Conservation (phyloP, 2,113 vertebrate species). For the Pteruthius melanotis region DNA sequence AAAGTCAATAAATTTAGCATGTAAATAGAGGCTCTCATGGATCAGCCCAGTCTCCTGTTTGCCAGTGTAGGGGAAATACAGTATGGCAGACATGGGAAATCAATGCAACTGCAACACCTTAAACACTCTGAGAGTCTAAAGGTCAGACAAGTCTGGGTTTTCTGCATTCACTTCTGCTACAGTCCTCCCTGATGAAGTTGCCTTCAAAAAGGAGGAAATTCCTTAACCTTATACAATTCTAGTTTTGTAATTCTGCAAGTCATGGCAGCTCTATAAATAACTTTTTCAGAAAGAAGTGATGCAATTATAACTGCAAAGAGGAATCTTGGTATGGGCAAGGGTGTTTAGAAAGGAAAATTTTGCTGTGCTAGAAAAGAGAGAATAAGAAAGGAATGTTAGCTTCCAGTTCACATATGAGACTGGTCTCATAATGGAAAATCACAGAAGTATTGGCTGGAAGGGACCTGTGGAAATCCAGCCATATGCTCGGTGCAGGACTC, state of each 20-base stretch:
- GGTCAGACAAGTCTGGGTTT: background rate
- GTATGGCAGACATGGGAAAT: slow-evolving; percentile 29
- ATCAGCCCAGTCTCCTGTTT: slow-evolving; percentile 22
- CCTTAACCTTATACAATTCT: background rate
- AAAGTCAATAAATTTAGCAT: slow-evolving; percentile 41
- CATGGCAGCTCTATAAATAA: background rate
- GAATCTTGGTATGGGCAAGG: background rate
- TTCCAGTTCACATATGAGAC: background rate
- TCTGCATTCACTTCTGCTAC: background rate
- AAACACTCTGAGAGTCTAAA: slow-evolving; percentile 6
- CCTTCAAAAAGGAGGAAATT: background rate
- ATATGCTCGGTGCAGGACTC: background rate
- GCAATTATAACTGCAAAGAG: background rate
- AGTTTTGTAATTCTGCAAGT: background rate
- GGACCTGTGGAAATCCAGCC: background rate
- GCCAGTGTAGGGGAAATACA: slow-evolving; percentile 31
- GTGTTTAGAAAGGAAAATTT: background rate
- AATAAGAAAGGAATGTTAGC: background rate
- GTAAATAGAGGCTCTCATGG: slow-evolving; percentile 1
- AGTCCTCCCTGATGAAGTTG: background rate
- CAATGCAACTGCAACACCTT: background rate
- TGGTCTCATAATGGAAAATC: slow-evolving; percentile 49
- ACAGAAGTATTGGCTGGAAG: background rate
- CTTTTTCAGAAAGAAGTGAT: background rate
- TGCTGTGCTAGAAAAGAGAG: background rate